A percentile compares a stretch with the other conserved stretches of the same genome.
These are phyloP conservation scores for Oryzias dopingdopingensis DNA, from an alignment of 2,797 vertebrate genomes.

Conservation along the genomic window DNA sequence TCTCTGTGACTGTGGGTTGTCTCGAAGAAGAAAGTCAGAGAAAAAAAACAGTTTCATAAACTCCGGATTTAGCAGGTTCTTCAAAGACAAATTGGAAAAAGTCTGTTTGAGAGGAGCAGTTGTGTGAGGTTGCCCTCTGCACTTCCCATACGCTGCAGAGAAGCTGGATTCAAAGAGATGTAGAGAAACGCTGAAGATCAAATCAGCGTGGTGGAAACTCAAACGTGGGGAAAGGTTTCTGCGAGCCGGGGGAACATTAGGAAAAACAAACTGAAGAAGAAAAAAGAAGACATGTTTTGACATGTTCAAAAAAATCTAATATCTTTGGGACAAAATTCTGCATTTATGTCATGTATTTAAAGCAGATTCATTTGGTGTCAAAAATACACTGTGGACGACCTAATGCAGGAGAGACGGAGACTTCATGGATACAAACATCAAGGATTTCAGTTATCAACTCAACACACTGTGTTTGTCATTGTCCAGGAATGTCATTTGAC, in stretches of 20 bases:
- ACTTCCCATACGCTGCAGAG: slow-evolving; percentile 77
- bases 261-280: slow-evolving; percentile 38
- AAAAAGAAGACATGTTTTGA: background rate
- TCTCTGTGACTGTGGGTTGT: slow-evolving; percentile 46
- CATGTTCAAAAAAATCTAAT: too few species aligned
- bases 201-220: slow-evolving; percentile 61
- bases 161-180: slow-evolving; percentile 76
- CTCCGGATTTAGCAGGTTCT: slow-evolving; percentile 66
- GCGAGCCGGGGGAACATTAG: slow-evolving; percentile 40
- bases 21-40: slow-evolving; percentile 22
- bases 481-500: too few species aligned
- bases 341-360: too few species aligned
- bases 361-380: too few species aligned
- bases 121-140: slow-evolving; percentile 65
- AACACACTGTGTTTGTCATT: too few species aligned
- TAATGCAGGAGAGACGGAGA: too few species aligned
- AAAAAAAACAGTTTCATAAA: slow-evolving; percentile 28
- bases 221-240: slow-evolving; percentile 18
- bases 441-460: too few species aligned
- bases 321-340: too few species aligned
- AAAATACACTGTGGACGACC: too few species aligned
- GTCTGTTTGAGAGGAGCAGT: slow-evolving; percentile 50
- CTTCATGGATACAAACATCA: too few species aligned
- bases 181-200: slow-evolving; percentile 68
- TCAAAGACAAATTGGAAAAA: slow-evolving; percentile 66